These are phyloP conservation scores for Caenorhabditis parvicauda DNA, from an alignment of 2,888 invertebrate species.

Conservation along the genomic window DNA sequence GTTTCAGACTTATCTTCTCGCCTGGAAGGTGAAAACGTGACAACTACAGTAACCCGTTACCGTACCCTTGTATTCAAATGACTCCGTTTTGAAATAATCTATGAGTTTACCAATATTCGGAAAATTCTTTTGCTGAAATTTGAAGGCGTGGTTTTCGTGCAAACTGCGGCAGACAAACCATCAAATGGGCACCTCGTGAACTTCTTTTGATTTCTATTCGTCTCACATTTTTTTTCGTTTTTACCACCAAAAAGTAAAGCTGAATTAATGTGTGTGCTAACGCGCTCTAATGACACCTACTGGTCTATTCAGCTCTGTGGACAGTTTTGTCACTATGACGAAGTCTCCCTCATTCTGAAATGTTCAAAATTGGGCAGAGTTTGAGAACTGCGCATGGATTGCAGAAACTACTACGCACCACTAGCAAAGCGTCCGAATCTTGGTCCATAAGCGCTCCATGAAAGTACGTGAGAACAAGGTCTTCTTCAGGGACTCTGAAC, in stretches of 20 bases:
- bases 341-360: conserved; percentile 22
- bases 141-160: too few species aligned
- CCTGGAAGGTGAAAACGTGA: conserved; percentile 3
- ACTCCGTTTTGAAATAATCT: conserved; percentile 27
- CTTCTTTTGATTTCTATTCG: conserved; percentile 31
- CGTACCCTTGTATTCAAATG: conserved; percentile 18
- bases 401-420: conserved; percentile 1
- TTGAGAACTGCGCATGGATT: not conserved
- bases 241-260: conserved; percentile 25
- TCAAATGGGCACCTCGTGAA: conserved; percentile 13
- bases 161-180: not conserved
- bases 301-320: conserved; percentile 15
- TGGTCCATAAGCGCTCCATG: conserved; percentile 50
- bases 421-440: conserved; percentile 41
- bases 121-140: conserved; percentile 25
- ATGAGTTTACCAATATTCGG: conserved; percentile 25
- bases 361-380: not conserved
- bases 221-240: conserved; percentile 18
- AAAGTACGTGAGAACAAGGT: conserved; percentile 37
- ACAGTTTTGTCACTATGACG: conserved; percentile 13
- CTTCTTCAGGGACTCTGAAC: conserved; percentile 29
- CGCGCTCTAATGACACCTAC: conserved; percentile 5
- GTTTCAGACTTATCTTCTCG: conserved; percentile 30
- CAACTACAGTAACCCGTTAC: not conserved
- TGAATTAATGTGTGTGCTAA: not conserved